Base-by-base conservation (phyloP, 2,888 invertebrate genomes). In the Epistrophe eligans region DNA sequence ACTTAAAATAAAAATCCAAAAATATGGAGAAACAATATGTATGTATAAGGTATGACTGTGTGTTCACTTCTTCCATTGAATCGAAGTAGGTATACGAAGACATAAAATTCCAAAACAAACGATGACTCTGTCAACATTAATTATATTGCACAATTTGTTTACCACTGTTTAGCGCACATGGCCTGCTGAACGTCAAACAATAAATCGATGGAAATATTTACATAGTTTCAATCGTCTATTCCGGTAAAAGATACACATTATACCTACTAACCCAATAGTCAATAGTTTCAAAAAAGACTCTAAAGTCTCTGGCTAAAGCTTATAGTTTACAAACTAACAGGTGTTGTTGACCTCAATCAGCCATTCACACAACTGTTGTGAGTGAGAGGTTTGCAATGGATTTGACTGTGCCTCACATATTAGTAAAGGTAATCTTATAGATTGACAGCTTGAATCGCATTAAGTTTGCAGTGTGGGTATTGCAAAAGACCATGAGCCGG, bases 261-360 rank as follows among this genome's bases (percentile, higher is more conserved):
- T 50, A 19, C 5, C 13, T 57, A 5, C 32, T 35, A 57, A 57
- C 13, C 9, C 24, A 52, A 52, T 35, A 60, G 62, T 43, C 62
- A 62, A 60, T 2, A 43, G 24, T 19, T 62, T 19, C 72, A 62
- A 19, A 19, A 62, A 19, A 19, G 48, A 74, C 17, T 0, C 13
- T 38, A 24, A 57, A 40, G 62, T 9, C 60, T 62, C n/a, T 52
- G 17, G 40, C 38, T 32, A 50, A 35, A 58, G 57, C 52, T 73
- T 32, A 43, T 5, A 38, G 28, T 24, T 2, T 24, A 24, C 24
- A 9, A 17, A 48, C n/a, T 28, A 55, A 52, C 67, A 50, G 17
- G 76, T 71, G 71, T 62, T 82, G 82, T 72, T 71, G 82, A 82
- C 82, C 82, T 82, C 82, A 71, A 77, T 72, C 48, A 55, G 45